These are phyloP conservation scores for Eristalis intricaria DNA, from an alignment of 2,888 invertebrate genomes.

Conservation along the genomic window DNA sequence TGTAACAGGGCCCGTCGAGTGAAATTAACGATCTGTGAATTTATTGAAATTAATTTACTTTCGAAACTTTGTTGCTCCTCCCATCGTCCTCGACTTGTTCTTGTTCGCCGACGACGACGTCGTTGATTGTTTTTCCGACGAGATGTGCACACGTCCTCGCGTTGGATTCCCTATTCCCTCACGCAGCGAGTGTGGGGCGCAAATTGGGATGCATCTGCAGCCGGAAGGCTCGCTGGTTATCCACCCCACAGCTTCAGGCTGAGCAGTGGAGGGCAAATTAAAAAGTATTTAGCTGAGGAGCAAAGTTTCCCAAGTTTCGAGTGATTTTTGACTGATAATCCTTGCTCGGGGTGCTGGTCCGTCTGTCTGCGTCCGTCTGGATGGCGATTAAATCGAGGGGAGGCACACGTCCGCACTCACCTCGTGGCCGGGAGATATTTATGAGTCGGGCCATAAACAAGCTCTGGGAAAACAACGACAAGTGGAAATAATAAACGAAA, in stretches of 20 bases:
- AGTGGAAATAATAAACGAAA: constrained; percentile 41
- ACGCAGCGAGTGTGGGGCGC: neutral
- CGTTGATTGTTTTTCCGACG: constrained; percentile 27
- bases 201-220: neutral
- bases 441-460: constrained; percentile 43
- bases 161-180: neutral
- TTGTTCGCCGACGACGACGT: too few relatives aligned
- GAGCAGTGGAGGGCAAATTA: constrained; percentile 8
- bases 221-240: neutral
- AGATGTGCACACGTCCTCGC: constrained; percentile 9
- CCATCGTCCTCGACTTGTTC: constrained; percentile 4
- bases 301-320: neutral
- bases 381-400: constrained; percentile 28
- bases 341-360: neutral
- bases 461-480: constrained; percentile 46
- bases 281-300: constrained; percentile 6
- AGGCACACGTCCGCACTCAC: constrained; percentile 2
- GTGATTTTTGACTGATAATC: constrained; percentile 35
- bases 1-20: neutral
- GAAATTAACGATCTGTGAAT: constrained; percentile 69
- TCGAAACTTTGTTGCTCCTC: constrained; percentile 38
- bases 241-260: neutral
- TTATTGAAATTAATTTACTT: constrained; percentile 70
- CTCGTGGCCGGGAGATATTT: constrained; percentile 23
- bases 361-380: neutral